Conservation (phyloP, 2,797 vertebrate species). For the Sebastolobus altivelis region DNA sequence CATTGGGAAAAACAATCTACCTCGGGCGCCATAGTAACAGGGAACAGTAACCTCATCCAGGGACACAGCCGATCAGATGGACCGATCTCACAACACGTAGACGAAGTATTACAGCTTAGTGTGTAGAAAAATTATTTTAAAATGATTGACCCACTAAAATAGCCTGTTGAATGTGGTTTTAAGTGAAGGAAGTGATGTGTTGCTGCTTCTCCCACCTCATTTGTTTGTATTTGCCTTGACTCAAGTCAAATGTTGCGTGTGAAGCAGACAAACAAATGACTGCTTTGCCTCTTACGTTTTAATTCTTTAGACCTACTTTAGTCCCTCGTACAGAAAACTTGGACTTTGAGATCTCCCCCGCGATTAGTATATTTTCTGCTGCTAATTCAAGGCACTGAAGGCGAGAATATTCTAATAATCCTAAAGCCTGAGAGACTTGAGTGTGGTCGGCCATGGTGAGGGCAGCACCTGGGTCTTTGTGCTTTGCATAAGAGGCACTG, state of each 20-base stretch:
- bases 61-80: slow-evolving; percentile 42
- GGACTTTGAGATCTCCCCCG: slow-evolving; percentile 15
- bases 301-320: neutral
- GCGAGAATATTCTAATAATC: slow-evolving; percentile 58
- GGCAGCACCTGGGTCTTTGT: slow-evolving; percentile 55
- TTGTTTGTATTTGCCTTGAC: slow-evolving; percentile 66
- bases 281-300: neutral
- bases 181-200: neutral
- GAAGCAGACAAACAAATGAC: slow-evolving; percentile 27
- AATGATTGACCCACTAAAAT: no score
- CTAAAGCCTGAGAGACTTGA: slow-evolving; percentile 59
- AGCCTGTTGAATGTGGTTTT: neutral
- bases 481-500: slow-evolving; percentile 82
- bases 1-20: slow-evolving; percentile 70
- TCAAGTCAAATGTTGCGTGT: slow-evolving; percentile 38
- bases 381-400: slow-evolving; percentile 36
- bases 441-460: slow-evolving; percentile 31
- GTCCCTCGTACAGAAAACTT: neutral
- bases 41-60: slow-evolving; percentile 50
- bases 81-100: slow-evolving; percentile 12
- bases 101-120: neutral
- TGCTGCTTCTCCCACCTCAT: slow-evolving; percentile 31
- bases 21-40: slow-evolving; percentile 61
- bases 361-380: neutral
- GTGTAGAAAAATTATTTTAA: neutral